Evolutionary conservation across 2,888 invertebrate genomes (phyloP), one percentile per base, ranked within the genome.

Genomic region (Euplexia lucipara): DNA sequence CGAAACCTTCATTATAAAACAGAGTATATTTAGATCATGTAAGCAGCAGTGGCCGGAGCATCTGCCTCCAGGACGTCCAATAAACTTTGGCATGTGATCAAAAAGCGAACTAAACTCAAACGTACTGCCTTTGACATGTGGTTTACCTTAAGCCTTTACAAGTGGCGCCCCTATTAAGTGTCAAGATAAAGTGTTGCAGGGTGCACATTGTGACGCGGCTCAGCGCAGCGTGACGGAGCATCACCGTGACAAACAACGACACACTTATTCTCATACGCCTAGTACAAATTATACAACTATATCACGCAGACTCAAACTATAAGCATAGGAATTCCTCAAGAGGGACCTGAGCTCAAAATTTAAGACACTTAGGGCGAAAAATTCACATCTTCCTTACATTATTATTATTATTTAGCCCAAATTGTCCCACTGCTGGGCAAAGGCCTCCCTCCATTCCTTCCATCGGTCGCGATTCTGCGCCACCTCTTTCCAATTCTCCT

Each of bases 161-260:
- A 35, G 34, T 34, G 35, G 44, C 20, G 49, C 53, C 61, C 45
- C 41, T 2, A 1, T 26, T 8, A n/a, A 20, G 39, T 35, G 34
- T n/a, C 75, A 75, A 14, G 53, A 51, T 51, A 49, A 20, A 41
- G 41, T 56, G 60, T 59, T 14, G 41, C 48, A 9, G n/a, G 32
- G 45, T 30, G 77, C 53, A 58, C 64, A 75, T 79, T 76, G 82
- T 86, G 83, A 84, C 85, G 85, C 82, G 81, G 58, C 83, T 71
- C 85, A 80, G 82, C 79, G 89, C 89, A 89, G 89, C 91, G 88
- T 92, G 91, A 91, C 92, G 81, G 68, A n/a, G 44, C 60, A 70
- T 39, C 66, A 85, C 82, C 87, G 86, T 87, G 87, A 86, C 87
- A 77, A 82, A 85, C 86, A 84, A 86, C 86, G 68, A 70, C 79